Evolutionary conservation across 2,888 invertebrate species (phyloP), one percentile per base, ranked within the genome.

Genomic region (Agonopterix heracliana): DNA sequence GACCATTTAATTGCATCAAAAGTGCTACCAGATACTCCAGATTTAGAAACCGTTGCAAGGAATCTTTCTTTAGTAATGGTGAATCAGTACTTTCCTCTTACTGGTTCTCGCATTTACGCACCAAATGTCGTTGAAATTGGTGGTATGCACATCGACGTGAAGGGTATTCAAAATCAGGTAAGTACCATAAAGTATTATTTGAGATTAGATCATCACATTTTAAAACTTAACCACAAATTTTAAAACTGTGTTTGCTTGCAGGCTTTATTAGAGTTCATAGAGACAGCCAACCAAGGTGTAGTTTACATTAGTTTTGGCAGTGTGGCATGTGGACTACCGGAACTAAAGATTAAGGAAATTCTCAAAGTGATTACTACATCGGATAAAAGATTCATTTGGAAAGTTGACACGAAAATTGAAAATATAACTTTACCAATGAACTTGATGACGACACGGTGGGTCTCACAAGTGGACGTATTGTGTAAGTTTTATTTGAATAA

Each of bases 281-380:
- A 45, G 2, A 13, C 34, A 14, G 90, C 92, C 0, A 72, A 83
- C 14, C 76, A 91, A 44, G 93, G 93, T 0, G 92, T 92, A 5
- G 84, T 93, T 45, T 90, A 90, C 65, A 92, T 93, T 60, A 92
- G 91, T 63, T 86, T 93, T 78, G 93, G 93, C 4, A 93, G 93
- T 0, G 90, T 92, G 89, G 88, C 93, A 52, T 90, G 89, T 51
- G 85, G 90, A 1, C 80, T 93, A 61, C 89, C 92, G 0, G 65
- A 75, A n/a, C 9, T 1, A n/a, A 36, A 36, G 36, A 45, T 45
- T 8, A 11, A 13, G 9, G 35, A 11, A 2, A 36, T 94, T 45
- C 52, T 92, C 7, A 83, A 82, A 0, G 89, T 92, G 49, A 74
- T 83, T 0, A 83, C 88, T 5, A 72, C 94, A 9, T 88, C 90